Conservation (phyloP, 2,797 vertebrate species). For the Gobionotothen gibberifrons region DNA sequence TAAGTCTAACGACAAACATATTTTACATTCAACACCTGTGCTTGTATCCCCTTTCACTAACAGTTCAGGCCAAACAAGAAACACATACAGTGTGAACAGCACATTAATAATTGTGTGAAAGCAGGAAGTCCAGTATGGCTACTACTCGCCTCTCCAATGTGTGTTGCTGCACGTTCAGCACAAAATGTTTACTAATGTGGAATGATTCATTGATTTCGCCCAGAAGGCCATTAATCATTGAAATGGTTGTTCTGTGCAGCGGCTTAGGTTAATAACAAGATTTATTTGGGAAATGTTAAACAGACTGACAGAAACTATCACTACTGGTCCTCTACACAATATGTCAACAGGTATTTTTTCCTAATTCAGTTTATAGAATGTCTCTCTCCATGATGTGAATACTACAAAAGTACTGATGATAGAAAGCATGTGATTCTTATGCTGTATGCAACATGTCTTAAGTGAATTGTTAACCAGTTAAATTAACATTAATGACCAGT, state of each 20-base stretch:
- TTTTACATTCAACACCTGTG: not conserved
- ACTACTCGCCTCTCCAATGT: constrained; percentile 27
- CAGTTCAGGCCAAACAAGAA: not conserved
- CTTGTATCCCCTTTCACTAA: constrained; percentile 14
- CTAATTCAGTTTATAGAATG: not conserved
- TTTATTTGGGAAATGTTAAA: constrained; percentile 61
- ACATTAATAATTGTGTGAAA: not conserved
- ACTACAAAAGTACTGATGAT: not conserved
- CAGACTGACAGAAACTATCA: constrained; percentile 39
- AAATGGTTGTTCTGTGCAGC: constrained; percentile 52
- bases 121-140: not conserved
- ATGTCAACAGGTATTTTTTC: constrained; percentile 1
- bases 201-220: constrained; percentile 63
- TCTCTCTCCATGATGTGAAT: constrained; percentile 14
- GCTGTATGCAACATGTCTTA: not conserved
- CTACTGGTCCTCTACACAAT: not conserved
- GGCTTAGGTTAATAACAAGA: constrained; percentile 57
- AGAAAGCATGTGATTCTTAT: constrained; percentile 12
- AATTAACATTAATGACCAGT: constrained; percentile 1
- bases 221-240: constrained; percentile 57
- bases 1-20: not conserved
- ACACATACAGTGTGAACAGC: not conserved
- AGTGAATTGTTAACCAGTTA: not conserved
- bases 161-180: constrained; percentile 44
- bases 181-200: constrained; percentile 65